Evolutionary conservation across 2,797 vertebrate species (phyloP).

Genomic region (Perodicticus potto): DNA sequence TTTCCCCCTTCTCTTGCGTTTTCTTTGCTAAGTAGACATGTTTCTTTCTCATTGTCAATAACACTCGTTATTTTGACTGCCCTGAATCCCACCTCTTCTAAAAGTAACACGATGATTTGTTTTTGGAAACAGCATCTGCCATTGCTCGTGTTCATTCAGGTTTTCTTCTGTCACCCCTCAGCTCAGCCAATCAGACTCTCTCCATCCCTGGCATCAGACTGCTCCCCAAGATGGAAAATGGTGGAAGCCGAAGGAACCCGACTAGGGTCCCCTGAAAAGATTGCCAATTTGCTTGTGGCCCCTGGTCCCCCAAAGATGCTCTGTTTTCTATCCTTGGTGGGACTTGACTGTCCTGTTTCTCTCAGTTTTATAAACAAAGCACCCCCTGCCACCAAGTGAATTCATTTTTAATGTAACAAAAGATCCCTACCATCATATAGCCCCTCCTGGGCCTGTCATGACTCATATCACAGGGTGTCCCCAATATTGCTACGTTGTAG

Average conservation of each 20-base stretch:
- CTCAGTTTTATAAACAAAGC: neutral
- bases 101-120: neutral
- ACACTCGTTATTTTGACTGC: neutral
- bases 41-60: neutral
- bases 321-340: neutral
- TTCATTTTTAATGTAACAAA: conserved; percentile 22
- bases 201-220: neutral
- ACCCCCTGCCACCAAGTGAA: neutral
- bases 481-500: neutral
- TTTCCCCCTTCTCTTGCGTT: neutral
- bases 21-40: neutral
- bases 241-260: neutral
- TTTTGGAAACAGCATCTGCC: neutral
- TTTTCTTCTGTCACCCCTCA: neutral
- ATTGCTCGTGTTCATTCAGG: neutral
- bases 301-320: neutral
- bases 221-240: neutral
- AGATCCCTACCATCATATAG: neutral
- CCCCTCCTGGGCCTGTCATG: neutral
- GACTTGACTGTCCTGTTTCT: neutral
- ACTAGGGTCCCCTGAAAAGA: neutral
- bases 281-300: neutral
- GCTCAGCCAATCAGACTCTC: neutral
- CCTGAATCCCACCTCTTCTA: neutral
- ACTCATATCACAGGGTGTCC: neutral